Percentiles rank a stretch among this genome's conserved stretches.
Evolutionary conservation across 2,113 vertebrate species (phyloP).

Genomic region (Alligator mississippiensis): DNA sequence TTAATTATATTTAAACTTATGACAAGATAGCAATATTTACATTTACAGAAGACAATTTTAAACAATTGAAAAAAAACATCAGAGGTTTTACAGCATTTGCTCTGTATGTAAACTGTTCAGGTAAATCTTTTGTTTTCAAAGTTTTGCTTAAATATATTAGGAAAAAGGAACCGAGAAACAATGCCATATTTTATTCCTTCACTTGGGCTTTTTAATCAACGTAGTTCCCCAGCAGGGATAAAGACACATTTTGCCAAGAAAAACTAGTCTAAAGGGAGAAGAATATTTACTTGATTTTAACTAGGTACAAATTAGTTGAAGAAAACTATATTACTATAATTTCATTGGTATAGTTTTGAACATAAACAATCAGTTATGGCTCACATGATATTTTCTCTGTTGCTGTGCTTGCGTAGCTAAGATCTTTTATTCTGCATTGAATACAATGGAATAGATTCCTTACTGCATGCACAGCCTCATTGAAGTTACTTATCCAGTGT

Average conservation of each 20-base stretch:
- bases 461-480: not conserved
- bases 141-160: not conserved
- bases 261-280: no score
- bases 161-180: not conserved
- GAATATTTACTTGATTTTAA: not conserved
- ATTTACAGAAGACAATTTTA: no score
- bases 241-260: no score
- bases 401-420: not conserved
- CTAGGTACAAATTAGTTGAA: not conserved
- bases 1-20: not conserved
- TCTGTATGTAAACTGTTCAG: not conserved
- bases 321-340: not conserved
- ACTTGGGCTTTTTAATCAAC: not conserved
- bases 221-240: not conserved
- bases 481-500: not conserved
- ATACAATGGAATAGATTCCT: not conserved
- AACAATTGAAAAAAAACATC: not conserved
- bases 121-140: not conserved
- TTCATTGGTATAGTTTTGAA: not conserved
- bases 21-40: not conserved
- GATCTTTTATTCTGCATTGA: not conserved
- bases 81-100: not conserved
- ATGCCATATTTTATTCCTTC: not conserved
- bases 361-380: not conserved
- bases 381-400: not conserved